Evolutionary conservation across 2,797 vertebrate genomes (phyloP).

Genomic region (Acanthis flammea): DNA sequence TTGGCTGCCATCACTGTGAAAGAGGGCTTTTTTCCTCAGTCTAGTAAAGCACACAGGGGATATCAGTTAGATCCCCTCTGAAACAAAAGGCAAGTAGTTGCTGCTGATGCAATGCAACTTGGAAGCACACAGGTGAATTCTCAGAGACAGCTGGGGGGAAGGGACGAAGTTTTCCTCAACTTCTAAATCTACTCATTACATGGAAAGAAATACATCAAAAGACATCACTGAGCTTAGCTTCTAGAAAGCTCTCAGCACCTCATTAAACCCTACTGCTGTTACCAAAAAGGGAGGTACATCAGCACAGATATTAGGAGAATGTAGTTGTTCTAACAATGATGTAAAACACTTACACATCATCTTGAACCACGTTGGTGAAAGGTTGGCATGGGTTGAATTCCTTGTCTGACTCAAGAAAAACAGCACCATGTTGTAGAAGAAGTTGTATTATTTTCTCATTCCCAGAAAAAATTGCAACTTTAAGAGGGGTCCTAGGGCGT

Average conservation of each 20-base stretch:
- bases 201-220: neutral
- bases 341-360: neutral
- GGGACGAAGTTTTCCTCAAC: neutral
- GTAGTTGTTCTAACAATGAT: neutral
- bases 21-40: neutral
- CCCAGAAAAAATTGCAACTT: rapidly evolving
- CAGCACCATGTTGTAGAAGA: neutral
- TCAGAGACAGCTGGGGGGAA: neutral
- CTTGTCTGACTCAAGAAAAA: neutral
- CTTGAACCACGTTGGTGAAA: rapidly evolving
- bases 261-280: neutral
- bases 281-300: neutral
- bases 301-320: neutral
- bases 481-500: neutral
- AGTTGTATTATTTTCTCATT: neutral
- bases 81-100: neutral
- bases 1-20: neutral
- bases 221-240: neutral
- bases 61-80: neutral
- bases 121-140: neutral
- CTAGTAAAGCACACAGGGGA: neutral
- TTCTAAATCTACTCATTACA: neutral
- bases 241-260: neutral
- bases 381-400: rapidly evolving
- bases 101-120: neutral